phyloP scores from a whole-genome alignment of 2,113 vertebrate genomes.

The Grammomys surdaster region DNA sequence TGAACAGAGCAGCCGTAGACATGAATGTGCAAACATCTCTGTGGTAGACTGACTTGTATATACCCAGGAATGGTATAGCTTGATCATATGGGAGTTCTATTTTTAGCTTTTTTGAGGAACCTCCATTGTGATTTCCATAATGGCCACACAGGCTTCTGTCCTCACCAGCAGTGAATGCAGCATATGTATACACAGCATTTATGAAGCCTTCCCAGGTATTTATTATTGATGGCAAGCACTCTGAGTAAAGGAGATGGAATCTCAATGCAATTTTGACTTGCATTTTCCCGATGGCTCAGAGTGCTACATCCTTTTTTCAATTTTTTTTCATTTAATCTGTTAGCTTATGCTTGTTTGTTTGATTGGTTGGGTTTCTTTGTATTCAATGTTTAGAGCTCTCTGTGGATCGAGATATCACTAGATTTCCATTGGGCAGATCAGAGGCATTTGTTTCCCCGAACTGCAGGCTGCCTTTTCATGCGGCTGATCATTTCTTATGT shows the following conservation, averaged over 20 bases:
- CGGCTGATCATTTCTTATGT: background rate
- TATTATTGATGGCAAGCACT: background rate
- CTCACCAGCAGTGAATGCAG: background rate
- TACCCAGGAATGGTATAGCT: background rate
- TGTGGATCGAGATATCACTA: background rate
- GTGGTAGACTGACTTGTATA: background rate
- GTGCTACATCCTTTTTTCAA: background rate
- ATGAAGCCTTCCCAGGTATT: background rate
- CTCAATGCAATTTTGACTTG: background rate
- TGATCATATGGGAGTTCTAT: background rate
- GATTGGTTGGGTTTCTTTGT: background rate
- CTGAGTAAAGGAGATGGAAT: background rate
- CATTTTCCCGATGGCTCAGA: background rate
- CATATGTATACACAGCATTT: fast-evolving
- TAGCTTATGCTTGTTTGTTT: background rate
- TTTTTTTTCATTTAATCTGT: background rate
- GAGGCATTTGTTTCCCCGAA: background rate
- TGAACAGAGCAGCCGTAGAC: background rate
- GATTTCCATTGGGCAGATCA: background rate
- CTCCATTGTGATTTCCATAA: background rate
- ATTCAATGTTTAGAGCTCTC: background rate
- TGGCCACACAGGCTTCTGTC: background rate
- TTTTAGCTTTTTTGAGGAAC: background rate
- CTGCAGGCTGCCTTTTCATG: background rate
- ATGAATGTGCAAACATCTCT: background rate